Conservation (phyloP, 2,888 invertebrate species). For the Cerastis leucographa region DNA sequence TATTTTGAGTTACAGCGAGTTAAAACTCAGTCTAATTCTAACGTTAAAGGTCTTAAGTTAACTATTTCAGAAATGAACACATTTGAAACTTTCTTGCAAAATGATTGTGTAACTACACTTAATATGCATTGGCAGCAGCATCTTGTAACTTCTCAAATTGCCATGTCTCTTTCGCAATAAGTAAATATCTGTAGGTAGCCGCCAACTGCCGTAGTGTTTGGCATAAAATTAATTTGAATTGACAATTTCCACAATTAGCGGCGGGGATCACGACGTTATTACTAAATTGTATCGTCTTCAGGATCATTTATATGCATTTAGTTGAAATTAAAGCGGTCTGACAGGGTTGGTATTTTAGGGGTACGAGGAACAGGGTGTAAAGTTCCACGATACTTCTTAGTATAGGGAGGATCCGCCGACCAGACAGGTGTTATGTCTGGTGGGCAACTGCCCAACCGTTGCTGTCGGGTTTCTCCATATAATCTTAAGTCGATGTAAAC, state of each 20-base stretch:
- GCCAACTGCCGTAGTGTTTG: conserved; percentile 33
- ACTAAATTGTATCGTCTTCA: conserved; percentile 34
- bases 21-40: conserved; percentile 10
- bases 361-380: too few species aligned
- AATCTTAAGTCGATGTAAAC: too few species aligned
- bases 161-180: conserved; percentile 5
- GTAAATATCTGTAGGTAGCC: conserved; percentile 13
- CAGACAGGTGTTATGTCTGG: too few species aligned
- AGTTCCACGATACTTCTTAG: too few species aligned
- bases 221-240: conserved; percentile 59
- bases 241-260: conserved; percentile 34
- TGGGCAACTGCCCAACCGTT: too few species aligned
- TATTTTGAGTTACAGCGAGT: conserved; percentile 9
- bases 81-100: neutral
- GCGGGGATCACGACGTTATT: conserved; percentile 30
- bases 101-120: conserved; percentile 1
- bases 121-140: neutral
- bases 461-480: too few species aligned
- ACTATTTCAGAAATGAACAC: neutral
- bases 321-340: conserved; percentile 14
- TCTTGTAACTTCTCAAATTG: neutral
- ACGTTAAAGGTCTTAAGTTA: neutral
- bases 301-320: conserved; percentile 32
- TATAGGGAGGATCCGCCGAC: too few species aligned
- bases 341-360: conserved; percentile 1